Percentiles rank a stretch among this genome's conserved stretches.
Conservation (phyloP, 30 jellyfish, hydroid and myxozoan species). For the Turritopsis dohrnii region DNA sequence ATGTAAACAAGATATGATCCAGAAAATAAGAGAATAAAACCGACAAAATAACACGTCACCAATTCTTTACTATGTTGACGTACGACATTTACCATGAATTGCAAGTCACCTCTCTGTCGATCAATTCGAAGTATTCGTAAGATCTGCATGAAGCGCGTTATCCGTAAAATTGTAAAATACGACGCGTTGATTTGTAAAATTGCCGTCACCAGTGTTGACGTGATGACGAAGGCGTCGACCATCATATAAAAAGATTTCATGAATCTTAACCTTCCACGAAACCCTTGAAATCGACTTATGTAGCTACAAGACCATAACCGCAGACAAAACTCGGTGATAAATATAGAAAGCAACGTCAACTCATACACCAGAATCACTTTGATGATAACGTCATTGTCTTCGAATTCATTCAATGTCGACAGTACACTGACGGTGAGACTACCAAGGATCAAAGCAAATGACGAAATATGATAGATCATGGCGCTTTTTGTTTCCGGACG, state of each 20-base stretch:
- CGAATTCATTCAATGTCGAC: conserved; percentile 13
- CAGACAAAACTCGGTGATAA: conserved; percentile 33
- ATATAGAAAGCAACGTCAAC: conserved; percentile 5
- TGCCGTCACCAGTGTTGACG: conserved; percentile 13
- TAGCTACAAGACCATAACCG: conserved; percentile 73
- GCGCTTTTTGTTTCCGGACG: conserved; percentile 23
- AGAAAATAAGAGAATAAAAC: conserved; percentile 57
- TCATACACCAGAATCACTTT: conserved; percentile 18
- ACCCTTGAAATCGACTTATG: conserved; percentile 49
- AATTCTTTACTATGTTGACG: conserved; percentile 69
- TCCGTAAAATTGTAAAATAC: neutral
- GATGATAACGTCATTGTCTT: neutral
- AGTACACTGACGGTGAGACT: conserved; percentile 1
- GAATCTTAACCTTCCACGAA: conserved; percentile 39
- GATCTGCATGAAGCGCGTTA: conserved; percentile 41
- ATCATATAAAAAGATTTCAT: conserved; percentile 56
- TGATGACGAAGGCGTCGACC: conserved; percentile 38
- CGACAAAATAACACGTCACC: conserved; percentile 80
- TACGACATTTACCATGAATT: conserved; percentile 52
- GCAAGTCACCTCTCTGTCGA: conserved; percentile 84
- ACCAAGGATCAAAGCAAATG: neutral
- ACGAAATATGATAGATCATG: neutral
- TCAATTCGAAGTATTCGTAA: conserved; percentile 69
- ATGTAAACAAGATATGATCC: conserved; percentile 57
- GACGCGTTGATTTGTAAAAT: conserved; percentile 22